phyloP scores from a whole-genome alignment of 2,113 vertebrate species.

The Thamnophis sirtalis region DNA sequence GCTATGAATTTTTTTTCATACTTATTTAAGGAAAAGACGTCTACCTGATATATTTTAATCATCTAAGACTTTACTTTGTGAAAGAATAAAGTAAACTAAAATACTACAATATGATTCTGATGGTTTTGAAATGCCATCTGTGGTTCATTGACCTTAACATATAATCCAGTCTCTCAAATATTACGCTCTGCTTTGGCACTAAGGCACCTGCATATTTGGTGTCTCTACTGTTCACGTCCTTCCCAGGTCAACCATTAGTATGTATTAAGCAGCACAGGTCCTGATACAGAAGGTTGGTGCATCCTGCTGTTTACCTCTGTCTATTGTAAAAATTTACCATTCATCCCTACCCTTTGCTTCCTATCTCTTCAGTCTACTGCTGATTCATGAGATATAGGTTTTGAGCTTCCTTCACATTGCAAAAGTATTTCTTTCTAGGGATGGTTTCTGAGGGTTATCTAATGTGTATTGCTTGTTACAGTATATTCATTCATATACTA shows the following conservation, averaged over 20 bases:
- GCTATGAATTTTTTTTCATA: not conserved
- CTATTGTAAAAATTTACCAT: conserved; percentile 17
- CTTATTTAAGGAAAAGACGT: not conserved
- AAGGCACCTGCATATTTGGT: conserved; percentile 10
- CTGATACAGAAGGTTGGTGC: conserved; percentile 1
- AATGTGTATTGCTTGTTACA: not conserved
- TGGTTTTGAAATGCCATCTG: not conserved
- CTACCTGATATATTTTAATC: too few relatives aligned
- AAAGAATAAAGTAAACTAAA: not conserved
- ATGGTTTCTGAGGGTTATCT: not conserved
- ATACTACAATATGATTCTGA: not conserved
- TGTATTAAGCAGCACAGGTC: conserved; percentile 12
- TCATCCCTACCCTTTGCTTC: conserved; percentile 4
- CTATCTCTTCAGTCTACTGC: conserved; percentile 5
- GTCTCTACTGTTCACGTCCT: conserved; percentile 12
- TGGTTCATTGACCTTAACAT: not conserved
- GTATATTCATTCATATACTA: not conserved
- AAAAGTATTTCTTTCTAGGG: not conserved
- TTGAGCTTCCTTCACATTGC: not conserved
- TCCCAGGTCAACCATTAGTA: conserved; percentile 17
- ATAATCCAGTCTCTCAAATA: not conserved
- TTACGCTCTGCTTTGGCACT: conserved; percentile 1
- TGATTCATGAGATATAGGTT: conserved; percentile 22
- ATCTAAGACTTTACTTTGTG: not conserved
- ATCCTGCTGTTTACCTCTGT: conserved; percentile 26